Percentiles rank a stretch among this genome's conserved stretches.
phyloP scores from a whole-genome alignment of 1,140 invertebrate genomes.

The Heliconius himera region DNA sequence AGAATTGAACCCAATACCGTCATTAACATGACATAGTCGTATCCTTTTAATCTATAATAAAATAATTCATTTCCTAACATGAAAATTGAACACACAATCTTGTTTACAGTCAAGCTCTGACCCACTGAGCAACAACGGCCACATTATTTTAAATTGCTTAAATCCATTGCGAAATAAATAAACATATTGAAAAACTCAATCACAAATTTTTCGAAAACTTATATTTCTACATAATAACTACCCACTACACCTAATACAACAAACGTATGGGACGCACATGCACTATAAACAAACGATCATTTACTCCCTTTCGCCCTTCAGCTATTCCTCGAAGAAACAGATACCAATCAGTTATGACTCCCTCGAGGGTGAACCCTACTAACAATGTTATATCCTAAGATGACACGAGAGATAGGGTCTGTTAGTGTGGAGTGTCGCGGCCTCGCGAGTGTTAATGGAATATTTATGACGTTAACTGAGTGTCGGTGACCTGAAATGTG shows the following conservation, averaged over 20 bases:
- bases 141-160: too few relatives aligned
- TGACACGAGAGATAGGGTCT: constrained; percentile 53
- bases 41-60: too few relatives aligned
- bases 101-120: too few relatives aligned
- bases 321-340: constrained; percentile 38
- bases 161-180: too few relatives aligned
- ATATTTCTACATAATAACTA: neutral
- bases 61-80: too few relatives aligned
- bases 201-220: neutral
- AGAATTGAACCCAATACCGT: too few relatives aligned
- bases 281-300: constrained; percentile 21
- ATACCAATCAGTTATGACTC: constrained; percentile 46
- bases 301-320: constrained; percentile 19
- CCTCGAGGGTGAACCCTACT: constrained; percentile 43
- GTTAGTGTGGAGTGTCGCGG: constrained; percentile 50
- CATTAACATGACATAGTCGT: too few relatives aligned
- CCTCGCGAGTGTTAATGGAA: constrained; percentile 48
- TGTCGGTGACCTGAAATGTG: constrained; percentile 27
- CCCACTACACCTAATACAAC: neutral
- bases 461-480: constrained; percentile 47
- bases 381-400: constrained; percentile 54
- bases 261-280: neutral
- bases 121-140: too few relatives aligned
- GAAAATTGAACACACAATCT: too few relatives aligned
- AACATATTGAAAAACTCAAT: too few relatives aligned